Evolutionary conservation across 2,888 invertebrate genomes (phyloP).

Genomic region (Eudasyphora cyanicolor): DNA sequence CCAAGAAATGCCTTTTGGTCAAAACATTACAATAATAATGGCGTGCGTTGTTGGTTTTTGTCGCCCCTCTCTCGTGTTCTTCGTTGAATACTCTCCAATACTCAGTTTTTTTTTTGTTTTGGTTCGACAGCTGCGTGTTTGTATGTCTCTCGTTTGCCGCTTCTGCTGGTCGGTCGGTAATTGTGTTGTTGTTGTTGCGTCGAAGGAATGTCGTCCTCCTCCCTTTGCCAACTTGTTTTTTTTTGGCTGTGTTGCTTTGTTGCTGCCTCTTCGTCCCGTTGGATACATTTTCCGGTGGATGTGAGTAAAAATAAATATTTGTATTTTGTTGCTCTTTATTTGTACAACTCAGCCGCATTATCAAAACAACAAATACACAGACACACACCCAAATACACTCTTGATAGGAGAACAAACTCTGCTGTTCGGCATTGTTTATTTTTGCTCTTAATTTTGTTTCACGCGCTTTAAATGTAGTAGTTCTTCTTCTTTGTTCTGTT

Average conservation of each 20-base stretch:
- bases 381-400: not conserved
- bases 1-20: constrained; percentile 51
- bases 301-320: not conserved
- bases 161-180: not conserved
- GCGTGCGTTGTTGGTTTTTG: constrained; percentile 50
- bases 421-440: not conserved
- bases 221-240: not conserved
- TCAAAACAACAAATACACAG: not conserved
- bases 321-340: no score
- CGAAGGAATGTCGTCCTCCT: constrained; percentile 1
- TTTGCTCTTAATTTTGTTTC: constrained; percentile 66
- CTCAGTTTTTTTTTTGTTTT: not conserved
- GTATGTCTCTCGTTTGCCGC: not conserved
- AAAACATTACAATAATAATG: constrained; percentile 44
- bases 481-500: constrained; percentile 67
- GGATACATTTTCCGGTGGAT: not conserved
- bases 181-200: not conserved
- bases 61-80: not conserved
- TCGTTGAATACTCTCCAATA: not conserved
- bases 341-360: no score
- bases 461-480: constrained; percentile 62
- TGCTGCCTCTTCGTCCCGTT: no score
- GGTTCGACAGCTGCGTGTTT: not conserved
- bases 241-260: no score
- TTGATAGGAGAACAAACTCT: no score